Evolutionary conservation across 2,113 vertebrate genomes (phyloP).

Genomic region (Danionella cerebrum): DNA sequence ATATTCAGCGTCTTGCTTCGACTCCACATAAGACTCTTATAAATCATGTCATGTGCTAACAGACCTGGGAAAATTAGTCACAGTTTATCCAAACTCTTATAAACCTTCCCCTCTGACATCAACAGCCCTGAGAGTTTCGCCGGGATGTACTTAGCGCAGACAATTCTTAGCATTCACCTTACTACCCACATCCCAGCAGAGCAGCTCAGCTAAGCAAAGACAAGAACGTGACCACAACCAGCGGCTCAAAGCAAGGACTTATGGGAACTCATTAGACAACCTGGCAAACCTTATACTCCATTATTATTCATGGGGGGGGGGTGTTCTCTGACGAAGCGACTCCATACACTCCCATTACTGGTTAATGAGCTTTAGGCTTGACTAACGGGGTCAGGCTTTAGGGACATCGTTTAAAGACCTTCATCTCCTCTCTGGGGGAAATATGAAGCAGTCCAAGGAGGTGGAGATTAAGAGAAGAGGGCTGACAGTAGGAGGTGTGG

Average conservation of each 20-base stretch:
- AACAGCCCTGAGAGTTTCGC: not conserved
- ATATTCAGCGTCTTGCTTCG: too few relatives aligned
- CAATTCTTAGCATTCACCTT: not conserved
- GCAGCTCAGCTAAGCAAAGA: not conserved
- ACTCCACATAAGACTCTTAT: not conserved
- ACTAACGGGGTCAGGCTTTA: conserved; percentile 57
- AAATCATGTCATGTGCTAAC: not conserved
- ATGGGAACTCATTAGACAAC: conserved; percentile 34
- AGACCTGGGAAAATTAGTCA: not conserved
- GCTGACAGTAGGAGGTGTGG: not conserved
- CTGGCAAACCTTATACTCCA: conserved; percentile 27
- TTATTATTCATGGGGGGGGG: conserved; percentile 33
- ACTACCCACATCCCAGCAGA: not conserved
- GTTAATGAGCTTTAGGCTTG: conserved; percentile 42
- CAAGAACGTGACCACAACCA: not conserved
- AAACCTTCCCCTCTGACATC: too few relatives aligned
- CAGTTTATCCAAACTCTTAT: too few relatives aligned
- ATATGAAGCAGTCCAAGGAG: conserved; percentile 47
- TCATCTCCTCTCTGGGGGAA: conserved; percentile 29
- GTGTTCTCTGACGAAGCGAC: conserved; percentile 13
- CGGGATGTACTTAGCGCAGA: not conserved
- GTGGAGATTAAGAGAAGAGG: not conserved
- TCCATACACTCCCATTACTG: conserved; percentile 5
- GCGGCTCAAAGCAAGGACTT: conserved; percentile 4
- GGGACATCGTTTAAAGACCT: conserved; percentile 51